A percentile compares a stretch with the other conserved stretches of the same genome.
Conservation (phyloP, 2,888 invertebrate genomes). For the Philopedon plagiatum region DNA sequence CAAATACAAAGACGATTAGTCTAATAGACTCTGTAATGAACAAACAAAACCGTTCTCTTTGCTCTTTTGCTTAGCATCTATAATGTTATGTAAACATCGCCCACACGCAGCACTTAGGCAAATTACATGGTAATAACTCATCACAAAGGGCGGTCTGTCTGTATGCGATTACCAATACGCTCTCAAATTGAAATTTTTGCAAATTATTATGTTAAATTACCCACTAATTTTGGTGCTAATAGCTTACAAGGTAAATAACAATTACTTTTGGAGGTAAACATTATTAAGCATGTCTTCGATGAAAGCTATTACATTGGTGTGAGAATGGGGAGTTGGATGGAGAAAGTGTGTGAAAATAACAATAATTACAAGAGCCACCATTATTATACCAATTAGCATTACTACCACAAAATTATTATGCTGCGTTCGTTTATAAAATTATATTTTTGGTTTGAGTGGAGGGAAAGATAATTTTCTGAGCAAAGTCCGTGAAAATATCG, state of each 20-base stretch:
- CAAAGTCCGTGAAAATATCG: too few relatives aligned
- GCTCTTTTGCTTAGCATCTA: constrained; percentile 34
- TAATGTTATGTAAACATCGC: constrained; percentile 41
- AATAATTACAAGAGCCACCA: too few relatives aligned
- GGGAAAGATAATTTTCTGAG: too few relatives aligned
- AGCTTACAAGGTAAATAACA: constrained; percentile 14
- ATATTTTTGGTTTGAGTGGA: too few relatives aligned
- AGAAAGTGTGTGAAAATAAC: too few relatives aligned
- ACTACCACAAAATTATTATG: too few relatives aligned
- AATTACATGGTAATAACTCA: constrained; percentile 36
- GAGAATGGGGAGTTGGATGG: not conserved
- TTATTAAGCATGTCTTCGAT: too few relatives aligned
- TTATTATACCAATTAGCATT: too few relatives aligned
- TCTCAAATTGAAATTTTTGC: constrained; percentile 20
- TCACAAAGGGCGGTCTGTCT: constrained; percentile 38
- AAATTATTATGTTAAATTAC: constrained; percentile 41
- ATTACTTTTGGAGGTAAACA: not conserved
- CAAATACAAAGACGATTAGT: constrained; percentile 11
- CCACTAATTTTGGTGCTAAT: constrained; percentile 40
- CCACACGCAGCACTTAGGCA: constrained; percentile 37
- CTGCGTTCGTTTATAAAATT: too few relatives aligned
- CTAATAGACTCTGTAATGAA: not conserved
- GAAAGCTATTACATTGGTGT: not conserved
- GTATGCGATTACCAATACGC: constrained; percentile 19
- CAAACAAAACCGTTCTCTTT: constrained; percentile 30